Evolutionary conservation across 2,797 vertebrate genomes (phyloP).

Genomic region (Mus caroli): DNA sequence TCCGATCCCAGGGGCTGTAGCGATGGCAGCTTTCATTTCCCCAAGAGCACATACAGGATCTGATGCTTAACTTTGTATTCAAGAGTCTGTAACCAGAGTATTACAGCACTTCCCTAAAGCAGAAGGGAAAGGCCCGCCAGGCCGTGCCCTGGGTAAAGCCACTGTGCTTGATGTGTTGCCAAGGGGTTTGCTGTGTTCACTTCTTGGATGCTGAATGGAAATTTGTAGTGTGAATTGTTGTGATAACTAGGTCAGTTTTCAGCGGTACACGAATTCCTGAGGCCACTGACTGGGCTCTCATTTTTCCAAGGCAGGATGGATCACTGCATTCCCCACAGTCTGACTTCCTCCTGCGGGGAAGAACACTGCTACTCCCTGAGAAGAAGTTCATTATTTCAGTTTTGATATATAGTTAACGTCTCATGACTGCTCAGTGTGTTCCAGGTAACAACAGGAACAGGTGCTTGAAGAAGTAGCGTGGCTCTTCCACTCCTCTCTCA

Average conservation of each 20-base stretch:
- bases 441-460: not conserved
- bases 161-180: not conserved
- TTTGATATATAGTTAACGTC: not conserved
- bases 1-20: not conserved
- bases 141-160: not conserved
- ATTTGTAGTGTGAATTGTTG: not conserved
- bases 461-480: not conserved
- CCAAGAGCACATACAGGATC: not conserved
- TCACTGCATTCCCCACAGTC: not conserved
- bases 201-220: slow-evolving; percentile 3
- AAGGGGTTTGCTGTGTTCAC: not conserved
- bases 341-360: not conserved
- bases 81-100: not conserved
- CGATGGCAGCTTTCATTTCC: not conserved
- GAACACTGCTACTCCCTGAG: not conserved
- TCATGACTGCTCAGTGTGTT: not conserved
- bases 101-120: not conserved
- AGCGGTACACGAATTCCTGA: not conserved
- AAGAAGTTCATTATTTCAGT: not conserved
- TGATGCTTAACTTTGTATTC: not conserved
- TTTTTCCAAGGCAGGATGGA: not conserved
- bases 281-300: not conserved
- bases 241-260: not conserved
- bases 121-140: not conserved
- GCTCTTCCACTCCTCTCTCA: not conserved